phyloP scores from a whole-genome alignment of 1,140 invertebrate species.

The Saxidomus purpurata region DNA sequence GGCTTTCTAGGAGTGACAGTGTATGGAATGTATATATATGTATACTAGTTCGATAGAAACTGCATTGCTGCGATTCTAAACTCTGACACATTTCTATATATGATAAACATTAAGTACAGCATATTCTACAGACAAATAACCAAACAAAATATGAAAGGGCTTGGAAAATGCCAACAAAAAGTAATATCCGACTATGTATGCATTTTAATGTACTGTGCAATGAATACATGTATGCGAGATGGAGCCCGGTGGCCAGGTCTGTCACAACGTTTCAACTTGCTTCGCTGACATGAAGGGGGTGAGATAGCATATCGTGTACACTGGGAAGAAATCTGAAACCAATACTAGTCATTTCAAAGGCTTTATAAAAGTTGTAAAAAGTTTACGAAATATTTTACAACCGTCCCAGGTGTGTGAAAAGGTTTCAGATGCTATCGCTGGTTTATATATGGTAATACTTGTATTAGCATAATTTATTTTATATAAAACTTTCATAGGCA shows the following conservation, averaged over 20 bases:
- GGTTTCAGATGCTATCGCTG: constrained; percentile 47
- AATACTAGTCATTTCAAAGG: constrained; percentile 23
- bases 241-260: background rate
- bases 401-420: constrained; percentile 48
- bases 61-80: too few species aligned
- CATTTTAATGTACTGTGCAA: too few species aligned
- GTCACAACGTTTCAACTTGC: background rate
- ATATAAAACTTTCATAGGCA: background rate
- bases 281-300: constrained; percentile 4
- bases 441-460: constrained; percentile 43
- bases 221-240: too few species aligned
- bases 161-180: too few species aligned
- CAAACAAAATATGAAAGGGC: too few species aligned
- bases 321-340: constrained; percentile 28
- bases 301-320: background rate
- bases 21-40: too few species aligned
- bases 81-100: too few species aligned
- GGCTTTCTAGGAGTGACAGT: too few species aligned
- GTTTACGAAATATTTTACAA: constrained; percentile 60
- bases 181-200: too few species aligned
- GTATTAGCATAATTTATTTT: constrained; percentile 40
- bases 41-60: too few species aligned
- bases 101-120: too few species aligned
- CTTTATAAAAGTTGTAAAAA: constrained; percentile 65
- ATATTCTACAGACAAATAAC: too few species aligned